Evolutionary conservation across 2,797 vertebrate species (phyloP).

Genomic region (Oryzias sinensis): DNA sequence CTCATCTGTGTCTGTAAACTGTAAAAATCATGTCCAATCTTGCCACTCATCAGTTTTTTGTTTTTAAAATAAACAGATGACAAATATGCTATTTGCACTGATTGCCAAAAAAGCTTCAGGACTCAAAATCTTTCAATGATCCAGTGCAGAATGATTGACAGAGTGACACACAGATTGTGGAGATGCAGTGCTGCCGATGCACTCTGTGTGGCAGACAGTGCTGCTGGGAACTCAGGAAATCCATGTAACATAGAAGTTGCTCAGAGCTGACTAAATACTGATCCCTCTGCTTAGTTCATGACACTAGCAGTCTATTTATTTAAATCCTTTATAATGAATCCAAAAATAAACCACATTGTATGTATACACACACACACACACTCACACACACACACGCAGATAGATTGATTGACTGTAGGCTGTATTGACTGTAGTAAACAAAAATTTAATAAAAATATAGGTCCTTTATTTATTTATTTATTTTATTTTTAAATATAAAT

Average conservation of each 20-base stretch:
- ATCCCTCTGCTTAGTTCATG: conserved; percentile 13
- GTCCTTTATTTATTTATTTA: too few relatives aligned
- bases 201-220: conserved; percentile 69
- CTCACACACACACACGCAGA: too few relatives aligned
- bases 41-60: conserved; percentile 34
- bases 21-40: conserved; percentile 67
- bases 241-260: conserved; percentile 73
- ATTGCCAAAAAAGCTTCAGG: conserved; percentile 42
- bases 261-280: conserved; percentile 66
- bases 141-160: conserved; percentile 56
- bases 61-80: conserved; percentile 51
- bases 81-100: conserved; percentile 53
- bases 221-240: conserved; percentile 67
- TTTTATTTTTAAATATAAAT: too few relatives aligned
- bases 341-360: too few relatives aligned
- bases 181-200: conserved; percentile 65
- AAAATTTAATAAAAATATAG: too few relatives aligned
- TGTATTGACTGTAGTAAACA: too few relatives aligned
- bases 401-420: too few relatives aligned
- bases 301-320: too few relatives aligned
- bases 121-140: conserved; percentile 44
- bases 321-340: too few relatives aligned
- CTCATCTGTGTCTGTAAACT: conserved; percentile 60
- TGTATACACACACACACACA: too few relatives aligned
- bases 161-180: conserved; percentile 66